Evolutionary conservation across 2,888 invertebrate species (phyloP).

Genomic region (Lepidonotus clava): DNA sequence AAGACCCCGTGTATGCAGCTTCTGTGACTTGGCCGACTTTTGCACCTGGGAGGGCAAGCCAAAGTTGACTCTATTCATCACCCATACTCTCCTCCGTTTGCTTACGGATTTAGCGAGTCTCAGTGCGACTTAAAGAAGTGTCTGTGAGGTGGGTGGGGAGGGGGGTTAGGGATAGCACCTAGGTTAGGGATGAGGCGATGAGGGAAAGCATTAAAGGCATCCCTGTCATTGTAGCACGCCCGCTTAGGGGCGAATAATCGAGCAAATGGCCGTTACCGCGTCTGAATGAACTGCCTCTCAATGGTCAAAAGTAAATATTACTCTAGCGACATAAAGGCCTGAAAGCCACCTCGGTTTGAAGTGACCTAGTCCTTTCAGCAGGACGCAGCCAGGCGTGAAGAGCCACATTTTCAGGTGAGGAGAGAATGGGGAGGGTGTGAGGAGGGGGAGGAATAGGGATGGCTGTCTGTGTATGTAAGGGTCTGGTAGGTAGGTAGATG

Average conservation of each 20-base stretch:
- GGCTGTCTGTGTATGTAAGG: neutral
- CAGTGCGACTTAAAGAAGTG: too few relatives aligned
- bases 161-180: too few relatives aligned
- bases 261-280: constrained; percentile 21
- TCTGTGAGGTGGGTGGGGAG: too few relatives aligned
- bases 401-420: constrained; percentile 16
- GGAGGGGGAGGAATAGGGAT: neutral
- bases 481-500: neutral
- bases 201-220: too few relatives aligned
- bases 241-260: constrained; percentile 24
- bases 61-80: constrained; percentile 34
- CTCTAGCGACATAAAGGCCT: constrained; percentile 29
- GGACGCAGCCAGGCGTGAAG: constrained; percentile 15
- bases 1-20: neutral
- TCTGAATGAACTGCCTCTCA: constrained; percentile 7
- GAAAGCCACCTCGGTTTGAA: constrained; percentile 31
- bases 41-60: constrained; percentile 16
- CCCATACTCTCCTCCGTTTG: neutral
- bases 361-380: constrained; percentile 20
- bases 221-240: too few relatives aligned
- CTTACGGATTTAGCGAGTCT: neutral
- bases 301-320: constrained; percentile 44
- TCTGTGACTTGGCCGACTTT: constrained; percentile 9
- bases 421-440: neutral
- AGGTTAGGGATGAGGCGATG: too few relatives aligned